Conservation (phyloP, 2,113 vertebrate species). For the Ariopsis seemanni region DNA sequence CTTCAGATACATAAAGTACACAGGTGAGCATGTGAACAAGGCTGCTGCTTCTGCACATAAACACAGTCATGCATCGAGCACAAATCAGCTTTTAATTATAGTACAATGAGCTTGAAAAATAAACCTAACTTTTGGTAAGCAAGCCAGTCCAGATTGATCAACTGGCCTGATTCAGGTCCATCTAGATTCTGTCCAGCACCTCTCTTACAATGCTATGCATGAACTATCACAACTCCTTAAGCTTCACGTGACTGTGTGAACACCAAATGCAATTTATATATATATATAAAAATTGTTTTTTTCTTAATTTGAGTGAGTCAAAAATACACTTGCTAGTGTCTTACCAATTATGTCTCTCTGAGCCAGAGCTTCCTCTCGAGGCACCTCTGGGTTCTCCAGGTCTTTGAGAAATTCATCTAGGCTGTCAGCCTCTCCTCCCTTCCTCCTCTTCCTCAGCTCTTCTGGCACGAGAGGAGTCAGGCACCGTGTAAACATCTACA, state of each 20-base stretch:
- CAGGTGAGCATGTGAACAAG: too few relatives aligned
- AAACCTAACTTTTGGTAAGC: neutral
- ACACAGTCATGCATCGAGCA: neutral
- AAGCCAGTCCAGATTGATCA: neutral
- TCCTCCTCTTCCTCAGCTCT: conserved; percentile 92
- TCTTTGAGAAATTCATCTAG: conserved; percentile 98
- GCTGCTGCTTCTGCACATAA: neutral
- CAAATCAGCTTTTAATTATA: neutral
- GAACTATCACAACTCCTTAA: too few relatives aligned
- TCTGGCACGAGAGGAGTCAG: conserved; percentile 97
- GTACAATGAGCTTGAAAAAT: neutral
- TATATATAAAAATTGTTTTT: too few relatives aligned
- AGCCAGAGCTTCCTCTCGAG: conserved; percentile 81
- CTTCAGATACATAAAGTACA: neutral
- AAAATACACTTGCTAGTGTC: neutral
- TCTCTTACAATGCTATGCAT: neutral
- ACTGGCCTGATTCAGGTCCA: neutral
- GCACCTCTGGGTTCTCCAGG: conserved; percentile 96
- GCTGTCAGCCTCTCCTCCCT: conserved; percentile 97
- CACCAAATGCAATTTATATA: neutral
- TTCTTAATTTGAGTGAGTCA: neutral
- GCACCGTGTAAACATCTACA: conserved; percentile 96
- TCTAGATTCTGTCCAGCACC: neutral
- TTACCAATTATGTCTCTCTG: conserved; percentile 53
- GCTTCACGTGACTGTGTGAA: neutral